Evolutionary conservation across 1,140 invertebrate genomes (phyloP).

Genomic region (Eupristina koningsbergeri): DNA sequence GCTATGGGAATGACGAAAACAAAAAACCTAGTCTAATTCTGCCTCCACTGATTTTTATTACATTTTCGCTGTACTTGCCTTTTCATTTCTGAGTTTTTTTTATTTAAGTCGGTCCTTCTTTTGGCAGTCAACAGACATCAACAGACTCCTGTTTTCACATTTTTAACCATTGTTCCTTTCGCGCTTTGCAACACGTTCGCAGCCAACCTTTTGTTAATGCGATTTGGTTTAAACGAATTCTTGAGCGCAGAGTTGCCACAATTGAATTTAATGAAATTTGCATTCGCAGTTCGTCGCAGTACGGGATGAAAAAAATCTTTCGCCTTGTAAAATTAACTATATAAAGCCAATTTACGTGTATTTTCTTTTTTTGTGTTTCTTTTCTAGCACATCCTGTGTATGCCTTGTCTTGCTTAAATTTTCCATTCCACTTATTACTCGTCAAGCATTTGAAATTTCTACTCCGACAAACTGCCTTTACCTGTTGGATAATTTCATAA

Average conservation of each 20-base stretch:
- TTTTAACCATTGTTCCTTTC: neutral
- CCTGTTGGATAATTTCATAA: constrained; percentile 42
- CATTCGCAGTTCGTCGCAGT: neutral
- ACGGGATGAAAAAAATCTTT: constrained; percentile 35
- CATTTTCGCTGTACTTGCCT: neutral
- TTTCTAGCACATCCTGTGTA: neutral
- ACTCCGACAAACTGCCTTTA: constrained; percentile 40
- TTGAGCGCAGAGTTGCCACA: neutral
- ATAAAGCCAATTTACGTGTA: constrained; percentile 21
- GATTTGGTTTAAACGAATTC: constrained; percentile 25
- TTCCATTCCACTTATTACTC: constrained; percentile 33
- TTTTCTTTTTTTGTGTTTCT: neutral
- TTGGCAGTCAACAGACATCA: neutral
- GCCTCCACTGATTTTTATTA: neutral
- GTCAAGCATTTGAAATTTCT: constrained; percentile 49
- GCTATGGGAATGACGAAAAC: neutral
- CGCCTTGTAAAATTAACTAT: constrained; percentile 26
- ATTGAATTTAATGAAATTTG: constrained; percentile 31
- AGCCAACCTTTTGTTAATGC: neutral
- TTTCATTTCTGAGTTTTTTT: neutral
- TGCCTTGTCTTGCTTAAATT: constrained; percentile 24
- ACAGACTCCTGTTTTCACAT: neutral
- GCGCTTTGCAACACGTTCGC: neutral
- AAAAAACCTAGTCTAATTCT: neutral
- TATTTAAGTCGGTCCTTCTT: neutral